A percentile compares a stretch with the other conserved stretches of the same genome.
phyloP scores from a whole-genome alignment of 2,797 vertebrate species.

The Gymnoscopelus braueri region DNA sequence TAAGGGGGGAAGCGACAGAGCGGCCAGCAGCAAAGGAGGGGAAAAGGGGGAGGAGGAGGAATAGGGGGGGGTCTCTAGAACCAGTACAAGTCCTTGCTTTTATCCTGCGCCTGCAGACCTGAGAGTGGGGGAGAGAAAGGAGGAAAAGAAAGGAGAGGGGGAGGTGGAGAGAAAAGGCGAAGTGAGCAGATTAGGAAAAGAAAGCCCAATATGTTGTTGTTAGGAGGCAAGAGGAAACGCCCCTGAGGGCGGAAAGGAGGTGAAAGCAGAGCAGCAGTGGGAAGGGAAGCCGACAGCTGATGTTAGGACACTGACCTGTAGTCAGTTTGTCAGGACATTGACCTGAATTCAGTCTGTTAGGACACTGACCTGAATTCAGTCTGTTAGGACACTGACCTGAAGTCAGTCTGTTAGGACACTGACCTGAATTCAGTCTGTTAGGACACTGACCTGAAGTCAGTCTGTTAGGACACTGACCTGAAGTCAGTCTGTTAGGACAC shows the following conservation, averaged over 20 bases:
- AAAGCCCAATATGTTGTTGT: conserved; percentile 43
- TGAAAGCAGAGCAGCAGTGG: conserved; percentile 53
- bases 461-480: no score
- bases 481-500: no score
- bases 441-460: no score
- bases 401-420: no score
- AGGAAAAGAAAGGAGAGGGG: conserved; percentile 50
- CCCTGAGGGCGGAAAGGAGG: conserved; percentile 42
- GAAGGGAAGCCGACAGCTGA: conserved; percentile 66
- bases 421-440: no score
- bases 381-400: no score
- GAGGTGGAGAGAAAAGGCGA: conserved; percentile 67
- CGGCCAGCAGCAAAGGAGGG: conserved; percentile 50
- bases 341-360: no score
- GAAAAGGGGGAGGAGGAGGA: conserved; percentile 52
- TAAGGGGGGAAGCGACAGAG: conserved; percentile 53
- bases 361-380: no score
- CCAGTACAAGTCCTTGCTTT: conserved; percentile 98
- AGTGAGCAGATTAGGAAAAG: conserved; percentile 58
- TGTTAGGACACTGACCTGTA: conserved; percentile 62
- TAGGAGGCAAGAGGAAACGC: conserved; percentile 53
- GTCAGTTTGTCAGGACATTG: not conserved
- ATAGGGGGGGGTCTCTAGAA: conserved; percentile 84
- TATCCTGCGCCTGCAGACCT: conserved; percentile 97
- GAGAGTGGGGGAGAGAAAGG: conserved; percentile 81